A percentile compares a stretch with the other conserved stretches of the same genome.
Evolutionary conservation across 1,140 invertebrate species (phyloP).

Genomic region (Kradibia gibbosae): DNA sequence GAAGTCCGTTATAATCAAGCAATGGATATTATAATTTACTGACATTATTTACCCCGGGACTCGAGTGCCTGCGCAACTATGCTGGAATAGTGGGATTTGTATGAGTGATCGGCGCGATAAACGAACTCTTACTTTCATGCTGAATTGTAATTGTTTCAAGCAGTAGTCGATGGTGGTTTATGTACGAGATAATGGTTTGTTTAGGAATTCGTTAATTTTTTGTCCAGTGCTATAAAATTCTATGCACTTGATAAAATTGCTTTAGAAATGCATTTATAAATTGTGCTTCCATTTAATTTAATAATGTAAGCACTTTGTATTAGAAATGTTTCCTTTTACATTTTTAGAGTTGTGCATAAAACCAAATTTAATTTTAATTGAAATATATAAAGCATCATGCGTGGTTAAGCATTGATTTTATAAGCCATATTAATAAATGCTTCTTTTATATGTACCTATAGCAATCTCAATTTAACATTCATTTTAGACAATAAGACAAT

Average conservation of each 20-base stretch:
- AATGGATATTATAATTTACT: too few relatives aligned
- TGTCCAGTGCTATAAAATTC: too few relatives aligned
- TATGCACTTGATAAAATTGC: too few relatives aligned
- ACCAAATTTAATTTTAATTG: too few relatives aligned
- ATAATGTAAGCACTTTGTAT: too few relatives aligned
- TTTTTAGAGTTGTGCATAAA: too few relatives aligned
- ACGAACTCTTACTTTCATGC: background rate
- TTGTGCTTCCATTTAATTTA: too few relatives aligned
- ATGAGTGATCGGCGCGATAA: background rate
- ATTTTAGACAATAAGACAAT: conserved; percentile 13
- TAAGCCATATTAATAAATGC: background rate
- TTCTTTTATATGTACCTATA: background rate
- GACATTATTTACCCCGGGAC: background rate
- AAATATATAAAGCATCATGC: too few relatives aligned
- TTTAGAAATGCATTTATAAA: too few relatives aligned
- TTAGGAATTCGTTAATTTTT: background rate
- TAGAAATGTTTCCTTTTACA: too few relatives aligned
- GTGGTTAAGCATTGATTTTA: background rate
- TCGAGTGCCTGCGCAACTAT: background rate
- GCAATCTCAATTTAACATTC: background rate
- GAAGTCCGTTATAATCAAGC: too few relatives aligned
- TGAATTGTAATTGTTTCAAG: background rate
- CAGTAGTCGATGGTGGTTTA: background rate
- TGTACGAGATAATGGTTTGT: background rate
- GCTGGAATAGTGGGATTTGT: background rate